phyloP scores from a whole-genome alignment of 2,888 invertebrate species.

The Sericinus montela region DNA sequence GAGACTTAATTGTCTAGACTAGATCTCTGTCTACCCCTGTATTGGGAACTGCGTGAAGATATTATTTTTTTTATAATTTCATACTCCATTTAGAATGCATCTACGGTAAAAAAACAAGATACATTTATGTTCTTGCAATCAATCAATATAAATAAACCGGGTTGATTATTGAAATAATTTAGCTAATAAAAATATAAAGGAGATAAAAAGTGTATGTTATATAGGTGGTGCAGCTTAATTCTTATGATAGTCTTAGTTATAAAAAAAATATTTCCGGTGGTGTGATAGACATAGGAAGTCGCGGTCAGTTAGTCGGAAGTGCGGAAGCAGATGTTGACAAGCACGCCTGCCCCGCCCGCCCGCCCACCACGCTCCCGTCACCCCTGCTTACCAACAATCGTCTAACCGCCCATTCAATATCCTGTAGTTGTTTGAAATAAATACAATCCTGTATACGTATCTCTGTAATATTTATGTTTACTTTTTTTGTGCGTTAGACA shows the following conservation, averaged over 20 bases:
- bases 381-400: constrained; percentile 30
- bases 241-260: background rate
- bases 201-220: no score
- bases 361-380: constrained; percentile 33
- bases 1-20: no score
- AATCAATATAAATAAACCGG: no score
- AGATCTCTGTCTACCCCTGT: no score
- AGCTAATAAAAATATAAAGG: no score
- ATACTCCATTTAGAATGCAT: no score
- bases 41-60: no score
- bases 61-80: no score
- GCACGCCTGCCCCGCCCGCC: constrained; percentile 23
- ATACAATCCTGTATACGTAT: constrained; percentile 7
- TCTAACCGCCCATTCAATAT: constrained; percentile 44
- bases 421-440: constrained; percentile 24
- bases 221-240: no score
- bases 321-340: constrained; percentile 63
- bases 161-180: no score
- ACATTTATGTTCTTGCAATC: no score
- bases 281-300: constrained; percentile 39
- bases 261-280: constrained; percentile 27
- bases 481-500: background rate
- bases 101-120: no score
- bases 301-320: constrained; percentile 56
- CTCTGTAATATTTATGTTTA: background rate